These are phyloP conservation scores for Crepidodera aurea DNA, from an alignment of 2,888 invertebrate species.

Conservation along the genomic window DNA sequence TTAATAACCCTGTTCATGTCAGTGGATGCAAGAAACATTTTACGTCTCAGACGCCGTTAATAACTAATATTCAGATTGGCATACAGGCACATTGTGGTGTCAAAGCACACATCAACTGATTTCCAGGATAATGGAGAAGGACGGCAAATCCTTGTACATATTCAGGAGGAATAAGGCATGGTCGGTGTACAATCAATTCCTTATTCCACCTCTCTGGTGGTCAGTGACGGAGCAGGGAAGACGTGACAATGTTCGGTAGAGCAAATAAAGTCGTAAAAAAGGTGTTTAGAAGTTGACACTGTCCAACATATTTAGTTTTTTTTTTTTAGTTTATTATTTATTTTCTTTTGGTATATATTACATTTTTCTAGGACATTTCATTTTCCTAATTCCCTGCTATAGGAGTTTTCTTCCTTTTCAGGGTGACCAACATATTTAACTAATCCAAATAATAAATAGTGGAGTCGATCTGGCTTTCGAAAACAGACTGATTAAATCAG, in stretches of 20 bases:
- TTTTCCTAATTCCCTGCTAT: too few species aligned
- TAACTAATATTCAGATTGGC: constrained; percentile 36
- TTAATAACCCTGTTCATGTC: background rate
- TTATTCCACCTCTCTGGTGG: constrained; percentile 52
- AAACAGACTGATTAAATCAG: too few species aligned
- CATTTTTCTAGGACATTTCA: too few species aligned
- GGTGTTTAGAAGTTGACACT: too few species aligned
- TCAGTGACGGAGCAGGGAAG: constrained; percentile 13
- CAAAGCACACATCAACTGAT: constrained; percentile 42
- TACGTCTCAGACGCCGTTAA: constrained; percentile 24
- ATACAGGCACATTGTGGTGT: constrained; percentile 35
- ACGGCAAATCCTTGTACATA: constrained; percentile 53
- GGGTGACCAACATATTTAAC: too few species aligned
- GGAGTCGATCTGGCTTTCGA: too few species aligned
- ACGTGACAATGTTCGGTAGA: background rate
- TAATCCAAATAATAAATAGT: too few species aligned
- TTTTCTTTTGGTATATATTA: too few species aligned
- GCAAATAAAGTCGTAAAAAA: too few species aligned
- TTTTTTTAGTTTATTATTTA: too few species aligned
- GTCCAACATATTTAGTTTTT: too few species aligned
- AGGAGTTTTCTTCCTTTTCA: too few species aligned
- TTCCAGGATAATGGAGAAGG: constrained; percentile 37
- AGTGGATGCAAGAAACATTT: constrained; percentile 13
- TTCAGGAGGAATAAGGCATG: constrained; percentile 55
- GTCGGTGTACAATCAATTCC: constrained; percentile 59